A percentile compares a stretch with the other conserved stretches of the same genome.
These are phyloP conservation scores for Zaprionus gabonicus DNA, from an alignment of 1,140 invertebrate species.

Conservation along the genomic window DNA sequence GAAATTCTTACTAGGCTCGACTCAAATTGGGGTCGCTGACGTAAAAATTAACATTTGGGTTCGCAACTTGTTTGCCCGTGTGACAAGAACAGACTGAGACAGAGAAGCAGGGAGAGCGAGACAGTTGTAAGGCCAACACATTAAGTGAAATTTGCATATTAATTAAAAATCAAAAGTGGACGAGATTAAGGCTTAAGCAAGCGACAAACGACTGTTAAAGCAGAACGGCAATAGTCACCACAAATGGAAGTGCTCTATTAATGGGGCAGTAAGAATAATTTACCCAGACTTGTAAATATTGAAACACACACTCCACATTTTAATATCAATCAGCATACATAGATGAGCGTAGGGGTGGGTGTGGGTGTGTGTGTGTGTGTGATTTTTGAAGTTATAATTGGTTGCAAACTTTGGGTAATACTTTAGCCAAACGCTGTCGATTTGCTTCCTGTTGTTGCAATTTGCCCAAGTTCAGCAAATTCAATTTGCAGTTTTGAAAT, in stretches of 20 bases:
- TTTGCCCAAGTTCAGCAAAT: constrained; percentile 63
- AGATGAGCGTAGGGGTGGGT: constrained; percentile 1
- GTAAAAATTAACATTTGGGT: constrained; percentile 40
- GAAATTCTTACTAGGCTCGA: constrained; percentile 11
- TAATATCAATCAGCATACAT: constrained; percentile 3
- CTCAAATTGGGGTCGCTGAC: constrained; percentile 52
- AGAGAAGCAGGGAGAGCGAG: not conserved
- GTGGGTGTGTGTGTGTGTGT: constrained; percentile 13
- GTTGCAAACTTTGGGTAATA: constrained; percentile 64
- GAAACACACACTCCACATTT: constrained; percentile 6
- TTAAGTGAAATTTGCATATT: constrained; percentile 77
- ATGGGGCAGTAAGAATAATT: constrained; percentile 13
- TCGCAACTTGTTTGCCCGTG: constrained; percentile 1
- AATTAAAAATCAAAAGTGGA: constrained; percentile 80
- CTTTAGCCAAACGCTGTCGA: constrained; percentile 60
- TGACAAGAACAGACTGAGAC: not conserved
- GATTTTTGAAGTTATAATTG: constrained; percentile 68
- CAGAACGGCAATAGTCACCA: not conserved
- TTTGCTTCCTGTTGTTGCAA: constrained; percentile 48
- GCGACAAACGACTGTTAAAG: constrained; percentile 9
- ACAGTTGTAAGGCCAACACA: constrained; percentile 51
- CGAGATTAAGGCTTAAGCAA: constrained; percentile 36
- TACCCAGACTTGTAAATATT: not conserved
- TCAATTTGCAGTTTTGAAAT: constrained; percentile 69
- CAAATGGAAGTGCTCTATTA: not conserved